A percentile compares a stretch with the other conserved stretches of the same genome.
phyloP scores from a whole-genome alignment of 2,888 invertebrate species.

The Chrysolina oricalcia region DNA sequence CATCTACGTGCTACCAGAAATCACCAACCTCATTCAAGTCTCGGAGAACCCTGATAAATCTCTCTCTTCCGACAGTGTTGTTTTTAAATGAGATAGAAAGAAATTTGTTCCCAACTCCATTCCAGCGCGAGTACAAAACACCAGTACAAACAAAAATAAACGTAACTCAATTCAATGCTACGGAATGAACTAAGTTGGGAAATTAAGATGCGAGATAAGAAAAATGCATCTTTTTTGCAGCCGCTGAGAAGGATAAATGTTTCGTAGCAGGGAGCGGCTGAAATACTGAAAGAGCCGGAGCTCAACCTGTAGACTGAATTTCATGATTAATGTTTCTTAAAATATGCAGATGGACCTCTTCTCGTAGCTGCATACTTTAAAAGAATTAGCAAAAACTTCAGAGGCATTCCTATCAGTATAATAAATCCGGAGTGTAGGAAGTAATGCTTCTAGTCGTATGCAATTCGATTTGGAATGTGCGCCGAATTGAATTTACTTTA shows the following conservation, averaged over 20 bases:
- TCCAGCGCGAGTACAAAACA: background rate
- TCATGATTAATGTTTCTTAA: slow-evolving; percentile 25
- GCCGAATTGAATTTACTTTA: slow-evolving; percentile 37
- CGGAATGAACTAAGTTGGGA: slow-evolving; percentile 11
- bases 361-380: slow-evolving; percentile 3
- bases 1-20: background rate
- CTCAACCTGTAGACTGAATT: slow-evolving; percentile 26
- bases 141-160: slow-evolving; percentile 23
- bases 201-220: slow-evolving; percentile 26
- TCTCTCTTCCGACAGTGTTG: slow-evolving; percentile 30
- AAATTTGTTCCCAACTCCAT: slow-evolving; percentile 20
- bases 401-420: slow-evolving; percentile 11
- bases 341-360: slow-evolving; percentile 28
- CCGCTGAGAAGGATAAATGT: slow-evolving; percentile 24
- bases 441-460: slow-evolving; percentile 8
- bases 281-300: slow-evolving; percentile 4
- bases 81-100: slow-evolving; percentile 17
- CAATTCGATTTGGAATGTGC: slow-evolving; percentile 17
- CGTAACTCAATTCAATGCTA: slow-evolving; percentile 11
- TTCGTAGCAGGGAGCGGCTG: slow-evolving; percentile 6
- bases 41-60: background rate
- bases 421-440: slow-evolving; percentile 14
- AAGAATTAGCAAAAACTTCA: slow-evolving; percentile 22
- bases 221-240: slow-evolving; percentile 31
- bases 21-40: background rate